Evolutionary conservation across 2,888 invertebrate genomes (phyloP).

Genomic region (Craniophora ligustri): DNA sequence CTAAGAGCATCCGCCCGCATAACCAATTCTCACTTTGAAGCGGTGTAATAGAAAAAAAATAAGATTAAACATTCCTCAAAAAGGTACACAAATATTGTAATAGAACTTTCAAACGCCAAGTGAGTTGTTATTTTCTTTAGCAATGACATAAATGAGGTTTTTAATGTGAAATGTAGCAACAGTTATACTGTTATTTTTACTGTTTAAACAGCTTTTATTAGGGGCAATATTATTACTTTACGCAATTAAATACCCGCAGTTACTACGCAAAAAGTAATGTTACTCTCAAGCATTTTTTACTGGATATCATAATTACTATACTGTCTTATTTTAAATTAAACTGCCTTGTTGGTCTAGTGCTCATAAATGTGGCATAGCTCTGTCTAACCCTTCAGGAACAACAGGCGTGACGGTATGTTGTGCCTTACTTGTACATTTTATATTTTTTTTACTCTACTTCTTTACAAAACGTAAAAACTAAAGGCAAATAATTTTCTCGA

Average conservation of each 20-base stretch:
- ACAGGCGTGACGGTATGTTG: too few relatives aligned
- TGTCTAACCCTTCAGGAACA: too few relatives aligned
- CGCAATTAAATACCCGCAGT: slow-evolving; percentile 6
- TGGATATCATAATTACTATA: not conserved
- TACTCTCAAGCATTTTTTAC: slow-evolving; percentile 8
- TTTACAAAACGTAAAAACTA: not conserved
- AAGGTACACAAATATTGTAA: not conserved
- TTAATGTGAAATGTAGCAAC: not conserved
- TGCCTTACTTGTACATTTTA: too few relatives aligned
- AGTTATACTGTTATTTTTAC: slow-evolving; percentile 1
- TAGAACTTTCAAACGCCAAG: not conserved
- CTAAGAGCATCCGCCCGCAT: slow-evolving; percentile 46
- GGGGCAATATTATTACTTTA: slow-evolving; percentile 1
- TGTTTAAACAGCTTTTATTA: slow-evolving; percentile 9
- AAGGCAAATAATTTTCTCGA: not conserved
- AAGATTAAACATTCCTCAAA: slow-evolving; percentile 3
- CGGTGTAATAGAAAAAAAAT: slow-evolving; percentile 3
- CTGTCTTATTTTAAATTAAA: not conserved
- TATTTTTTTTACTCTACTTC: not conserved
- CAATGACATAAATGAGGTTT: not conserved
- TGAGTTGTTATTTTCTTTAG: not conserved
- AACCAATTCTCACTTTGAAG: slow-evolving; percentile 34
- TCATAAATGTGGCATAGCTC: too few relatives aligned
- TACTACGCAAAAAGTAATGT: not conserved
- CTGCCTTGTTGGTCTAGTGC: too few relatives aligned